Base-by-base conservation (phyloP, 2,888 invertebrate genomes). In the Mantis religiosa region DNA sequence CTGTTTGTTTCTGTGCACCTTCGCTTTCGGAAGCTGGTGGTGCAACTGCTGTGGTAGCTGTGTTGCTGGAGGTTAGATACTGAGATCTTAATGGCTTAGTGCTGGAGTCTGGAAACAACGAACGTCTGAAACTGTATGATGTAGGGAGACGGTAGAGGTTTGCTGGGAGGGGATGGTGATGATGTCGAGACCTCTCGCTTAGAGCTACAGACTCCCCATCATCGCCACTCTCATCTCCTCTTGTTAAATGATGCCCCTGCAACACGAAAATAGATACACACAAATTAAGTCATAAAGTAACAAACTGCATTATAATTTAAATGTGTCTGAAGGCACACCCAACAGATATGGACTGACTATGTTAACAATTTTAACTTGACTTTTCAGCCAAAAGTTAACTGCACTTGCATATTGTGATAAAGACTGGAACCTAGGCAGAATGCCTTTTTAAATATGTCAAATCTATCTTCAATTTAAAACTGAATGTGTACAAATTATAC, bases 201-300 rank as follows among this genome's bases (percentile, higher is more conserved):
- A 87, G 27, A 27, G 87, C 87, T n/a, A 87, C 87, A 82, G 87
- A 87, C n/a, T 87, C 87, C 82, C 34, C 41, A 34, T 87, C 87
- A 88, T 90, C 90, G 1, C 90, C 90, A 88, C 90, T 90, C 28
- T 90, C 90, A 54, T 90, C 90, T 71, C 84, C 89, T 84, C 89
- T 90, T 81, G 81, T 81, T 28, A 85, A 71, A 47, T 89, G 90
- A 8, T 82, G 87, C 9, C 82, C 28, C 87, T 87, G 87, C 8
- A 41, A 41, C 41, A 41, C 41, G 12, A 41, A 12, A 34, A 41
- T 2, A 41, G 41, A 2, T 34, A 8, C 8, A 34, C 4, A 34
- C 0, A 1, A 34, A 30, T 30, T 30, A 30, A 2, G 4, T 30
- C 4, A 4, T 4, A 30, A 30, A 34, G n/a, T n/a, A n/a, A n/a